Evolutionary conservation across 2,113 vertebrate genomes (phyloP).

Genomic region (Chascanopsetta lugubris): DNA sequence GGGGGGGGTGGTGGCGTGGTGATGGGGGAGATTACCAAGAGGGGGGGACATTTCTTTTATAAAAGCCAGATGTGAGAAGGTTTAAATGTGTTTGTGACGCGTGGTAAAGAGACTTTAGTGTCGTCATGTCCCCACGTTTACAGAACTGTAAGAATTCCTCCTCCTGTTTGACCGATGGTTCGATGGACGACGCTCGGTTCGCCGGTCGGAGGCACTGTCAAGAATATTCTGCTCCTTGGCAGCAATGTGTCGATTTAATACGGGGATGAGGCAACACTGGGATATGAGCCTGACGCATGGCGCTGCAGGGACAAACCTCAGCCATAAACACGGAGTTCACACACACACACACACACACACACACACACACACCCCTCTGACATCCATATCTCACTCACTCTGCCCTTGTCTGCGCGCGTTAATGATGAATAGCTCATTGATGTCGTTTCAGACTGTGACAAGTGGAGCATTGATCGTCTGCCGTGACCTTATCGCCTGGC

Average conservation of each 20-base stretch:
- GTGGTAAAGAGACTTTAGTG: too few species aligned
- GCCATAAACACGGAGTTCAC: slow-evolving; percentile 11
- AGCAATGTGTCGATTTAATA: not conserved
- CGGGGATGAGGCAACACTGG: not conserved
- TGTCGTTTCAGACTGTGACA: slow-evolving; percentile 52
- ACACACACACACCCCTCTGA: slow-evolving; percentile 47
- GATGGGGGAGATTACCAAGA: too few species aligned
- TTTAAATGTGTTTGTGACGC: too few species aligned
- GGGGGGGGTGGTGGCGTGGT: too few species aligned
- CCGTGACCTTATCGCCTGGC: slow-evolving; percentile 50
- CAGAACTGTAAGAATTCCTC: not conserved
- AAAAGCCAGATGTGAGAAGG: too few species aligned
- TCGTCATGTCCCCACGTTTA: too few species aligned
- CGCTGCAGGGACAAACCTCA: slow-evolving; percentile 17
- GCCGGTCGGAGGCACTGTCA: too few species aligned
- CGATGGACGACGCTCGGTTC: too few species aligned
- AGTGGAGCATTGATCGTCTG: slow-evolving; percentile 67
- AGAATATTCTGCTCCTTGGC: not conserved
- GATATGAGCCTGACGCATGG: not conserved
- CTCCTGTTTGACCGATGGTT: not conserved
- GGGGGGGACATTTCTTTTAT: too few species aligned
- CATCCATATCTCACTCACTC: slow-evolving; percentile 23
- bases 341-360: too few species aligned
- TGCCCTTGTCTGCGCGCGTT: slow-evolving; percentile 46
- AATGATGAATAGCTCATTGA: slow-evolving; percentile 65